Base-by-base conservation (phyloP, 2,888 invertebrate species). In the Tenthredo scrophulariae region DNA sequence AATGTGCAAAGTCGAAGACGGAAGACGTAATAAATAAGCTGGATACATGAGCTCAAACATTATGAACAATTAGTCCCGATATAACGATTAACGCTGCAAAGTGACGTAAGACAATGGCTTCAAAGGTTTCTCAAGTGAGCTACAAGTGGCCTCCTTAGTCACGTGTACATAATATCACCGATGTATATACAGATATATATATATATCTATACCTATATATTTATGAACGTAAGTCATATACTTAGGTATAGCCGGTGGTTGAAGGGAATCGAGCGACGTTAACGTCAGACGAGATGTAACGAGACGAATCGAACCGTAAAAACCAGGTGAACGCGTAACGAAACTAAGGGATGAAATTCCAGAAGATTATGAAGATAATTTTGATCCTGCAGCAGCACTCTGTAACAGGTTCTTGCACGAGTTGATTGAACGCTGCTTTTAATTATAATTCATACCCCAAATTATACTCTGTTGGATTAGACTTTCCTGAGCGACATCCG, bases 101-200 rank as follows among this genome's bases (percentile, higher is more conserved):
- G 50, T 77, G 54, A 46, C 77, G 77, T 46, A n/a, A 77, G 54
- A 50, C 77, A 77, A 77, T 77, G 54, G 54, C 50, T 33, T 33
- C 77, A 18, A 18, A 18, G 62, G 80, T 80, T 80, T 62, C 80
- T 80, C 80, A 80, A 22, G 58, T 80, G 40, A 40, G 80, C 80
- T 22, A 80, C 80, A 80, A 80, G 80, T 80, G 80, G 62, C n/a
- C 40, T 40, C 26, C 80, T 62, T 80, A 62, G 40, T 80, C 62
- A 3, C 80, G n/a, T 74, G 29, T 43, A 43, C 22, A 74, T 74
- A 74, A 74, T 74, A n/a, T 40, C 43, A 37, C 70, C 7, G 33
- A 70, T n/a, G 37, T 33, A 70, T 26, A 70, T 37, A 37, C 37
- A 37, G 6, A 7, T 37, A 7, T 37, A 2, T 33, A 33, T 37